Base-by-base conservation (phyloP, 1,140 invertebrate species). In the Eupristina koningsbergeri region DNA sequence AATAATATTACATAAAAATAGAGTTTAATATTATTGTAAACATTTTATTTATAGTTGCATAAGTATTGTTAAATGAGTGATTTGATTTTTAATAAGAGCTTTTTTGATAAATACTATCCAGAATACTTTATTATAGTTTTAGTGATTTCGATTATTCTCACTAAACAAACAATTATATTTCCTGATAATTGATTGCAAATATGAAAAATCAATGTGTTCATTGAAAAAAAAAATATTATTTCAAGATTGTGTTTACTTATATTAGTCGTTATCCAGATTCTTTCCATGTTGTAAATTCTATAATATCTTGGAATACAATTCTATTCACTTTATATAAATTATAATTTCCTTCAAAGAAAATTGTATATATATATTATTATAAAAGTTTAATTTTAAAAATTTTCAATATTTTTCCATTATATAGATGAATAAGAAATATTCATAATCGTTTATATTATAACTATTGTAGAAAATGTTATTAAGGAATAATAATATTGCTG, bases 161-260 rank as follows among this genome's bases (percentile, higher is more conserved):
- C 67, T 26, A 41, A 26, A 22, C 3, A n/a, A 26, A 36, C 17
- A 45, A 50, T 80, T 71, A 3, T 53, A 69, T 36, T 8, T 53
- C 61, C 45, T 47, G 80, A 82, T 82, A 82, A 82, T 82, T 47
- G 3, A 76, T 29, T 29, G 73, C 22, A 81, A 81, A 81, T 63
- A 80, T 11, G 15, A 0, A 22, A 58, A 26, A 6, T 6, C 6
- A 58, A 26, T 7, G 22, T 6, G 9, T 58, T 9, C 26, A 26
- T 13, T 5, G 53, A 22, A 58, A 6, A 22, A 58, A 6, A 58
- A 6, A 26, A 26, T 58, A 58, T 58, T 26, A 22, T 26, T 26
- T 6, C 53, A 26, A 26, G 53, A 5, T 26, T 26, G 3, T 58
- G 53, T 58, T 58, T 58, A 22, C 13, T 58, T 3, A 58, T 26